These are phyloP conservation scores for Epinephelus awoara DNA, from an alignment of 2,797 vertebrate genomes.

Conservation along the genomic window DNA sequence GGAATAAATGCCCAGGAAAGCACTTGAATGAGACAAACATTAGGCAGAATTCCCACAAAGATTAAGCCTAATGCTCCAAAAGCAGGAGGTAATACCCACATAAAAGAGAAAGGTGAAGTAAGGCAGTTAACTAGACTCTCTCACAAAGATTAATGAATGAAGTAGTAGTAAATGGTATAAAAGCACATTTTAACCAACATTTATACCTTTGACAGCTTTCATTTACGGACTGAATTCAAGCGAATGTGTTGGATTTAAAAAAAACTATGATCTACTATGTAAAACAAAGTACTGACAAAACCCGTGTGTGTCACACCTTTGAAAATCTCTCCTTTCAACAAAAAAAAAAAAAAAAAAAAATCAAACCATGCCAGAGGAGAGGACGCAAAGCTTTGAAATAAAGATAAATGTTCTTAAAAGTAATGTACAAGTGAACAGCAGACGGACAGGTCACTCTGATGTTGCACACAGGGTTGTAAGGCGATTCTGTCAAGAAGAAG, in stretches of 20 bases:
- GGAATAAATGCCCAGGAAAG: conserved; percentile 6
- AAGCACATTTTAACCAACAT: not conserved
- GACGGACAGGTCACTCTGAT: conserved; percentile 56
- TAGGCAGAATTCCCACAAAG: not conserved
- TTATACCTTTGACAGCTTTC: conserved; percentile 10
- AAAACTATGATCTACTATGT: not conserved
- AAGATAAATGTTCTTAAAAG: conserved; percentile 13
- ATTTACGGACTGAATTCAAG: not conserved
- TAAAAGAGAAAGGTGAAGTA: not conserved
- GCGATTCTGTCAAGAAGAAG: conserved; percentile 75
- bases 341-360: not conserved
- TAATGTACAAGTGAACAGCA: conserved; percentile 30
- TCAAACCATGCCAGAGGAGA: not conserved
- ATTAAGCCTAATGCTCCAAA: not conserved
- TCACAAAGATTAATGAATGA: conserved; percentile 1
- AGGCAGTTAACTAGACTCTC: not conserved
- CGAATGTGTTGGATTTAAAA: not conserved
- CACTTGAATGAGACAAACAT: conserved; percentile 5
- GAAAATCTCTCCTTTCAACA: not conserved
- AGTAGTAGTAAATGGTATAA: conserved; percentile 2
- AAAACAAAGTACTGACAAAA: conserved; percentile 4
- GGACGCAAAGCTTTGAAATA: not conserved
- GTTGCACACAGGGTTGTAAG: conserved; percentile 80
- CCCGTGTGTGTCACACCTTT: not conserved
- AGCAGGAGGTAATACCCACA: not conserved